Evolutionary conservation across 2,888 invertebrate genomes (phyloP), one percentile per base, ranked within the genome.

Genomic region (Heterodera filipjevi): DNA sequence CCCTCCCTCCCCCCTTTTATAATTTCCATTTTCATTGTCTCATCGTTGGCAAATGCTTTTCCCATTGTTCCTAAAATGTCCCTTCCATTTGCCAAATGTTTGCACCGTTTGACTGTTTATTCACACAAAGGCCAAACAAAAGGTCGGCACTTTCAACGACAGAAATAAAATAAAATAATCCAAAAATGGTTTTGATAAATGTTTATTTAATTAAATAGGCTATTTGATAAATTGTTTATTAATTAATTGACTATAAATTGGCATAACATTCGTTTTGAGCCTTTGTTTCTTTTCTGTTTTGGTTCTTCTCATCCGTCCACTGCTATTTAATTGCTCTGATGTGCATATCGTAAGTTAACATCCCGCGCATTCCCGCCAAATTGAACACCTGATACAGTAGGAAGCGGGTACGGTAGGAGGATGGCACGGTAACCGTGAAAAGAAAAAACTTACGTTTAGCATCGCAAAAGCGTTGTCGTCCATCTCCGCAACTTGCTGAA

Each of bases 401-500:
- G 22, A 1, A 6, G 16, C 22, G 53, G 0, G 53, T 53, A 22
- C 53, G 53, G 53, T 22, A 22, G 22, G 6, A 19, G 53, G 19
- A 53, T 53, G 53, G 39, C 12, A 39, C 2, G 39, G 39, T 39
- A 39, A 39, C 39, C 12, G n/a, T n/a, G n/a, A n/a, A n/a, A n/a
- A n/a, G n/a, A n/a, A n/a, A 46, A 46, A 16, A 16, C 46, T 53
- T 22, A 53, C 73, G 32, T 44, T 68, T 74, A 77, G 32, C 77
- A 77, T 77, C 72, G 72, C 66, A n/a, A 78, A 78, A 12, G 78
- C 77, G 49, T 79, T 80, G 64, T 79, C 79, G 2, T 30, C 74
- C 79, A 79, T 32, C 22, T 79, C 71, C 33, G 66, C 66, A 16
- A 66, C 66, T 66, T 66, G 66, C 66, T 33, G 79, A 80, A 44